Evolutionary conservation across 2,797 vertebrate genomes (phyloP).

Genomic region (Scomberomorus guttatus): DNA sequence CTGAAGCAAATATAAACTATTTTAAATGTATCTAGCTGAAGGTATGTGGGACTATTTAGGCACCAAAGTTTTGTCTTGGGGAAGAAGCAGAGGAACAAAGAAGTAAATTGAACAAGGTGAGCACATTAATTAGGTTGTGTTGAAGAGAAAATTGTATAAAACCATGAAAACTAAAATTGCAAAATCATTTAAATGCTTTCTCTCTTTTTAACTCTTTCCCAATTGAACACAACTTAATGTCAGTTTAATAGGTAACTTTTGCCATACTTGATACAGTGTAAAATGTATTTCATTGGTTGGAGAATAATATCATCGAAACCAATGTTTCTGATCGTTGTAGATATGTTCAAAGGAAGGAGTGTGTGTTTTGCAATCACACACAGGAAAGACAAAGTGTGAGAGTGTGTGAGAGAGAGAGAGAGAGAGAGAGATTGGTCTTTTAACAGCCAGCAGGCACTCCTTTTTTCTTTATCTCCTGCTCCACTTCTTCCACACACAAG

Average conservation of each 20-base stretch:
- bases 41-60: not conserved
- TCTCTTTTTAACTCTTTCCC: not conserved
- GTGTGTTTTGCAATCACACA: constrained; percentile 60
- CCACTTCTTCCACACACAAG: constrained; percentile 46
- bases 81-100: not conserved
- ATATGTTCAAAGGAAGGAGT: constrained; percentile 36
- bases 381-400: constrained; percentile 35
- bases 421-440: constrained; percentile 23
- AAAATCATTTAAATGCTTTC: not conserved
- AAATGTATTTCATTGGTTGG: constrained; percentile 2
- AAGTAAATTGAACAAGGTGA: not conserved
- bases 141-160: not conserved
- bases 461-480: constrained; percentile 45
- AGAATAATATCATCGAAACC: not conserved
- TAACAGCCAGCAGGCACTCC: constrained; percentile 56
- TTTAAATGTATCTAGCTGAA: not conserved
- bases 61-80: not conserved
- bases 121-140: not conserved
- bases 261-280: not conserved
- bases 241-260: not conserved
- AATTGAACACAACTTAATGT: not conserved
- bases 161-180: not conserved
- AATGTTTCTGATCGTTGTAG: not conserved
- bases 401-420: constrained; percentile 26
- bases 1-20: not conserved